A percentile compares a stretch with the other conserved stretches of the same genome.
Evolutionary conservation across 2,797 vertebrate species (phyloP).

Genomic region (Eupleurogrammus muticus): DNA sequence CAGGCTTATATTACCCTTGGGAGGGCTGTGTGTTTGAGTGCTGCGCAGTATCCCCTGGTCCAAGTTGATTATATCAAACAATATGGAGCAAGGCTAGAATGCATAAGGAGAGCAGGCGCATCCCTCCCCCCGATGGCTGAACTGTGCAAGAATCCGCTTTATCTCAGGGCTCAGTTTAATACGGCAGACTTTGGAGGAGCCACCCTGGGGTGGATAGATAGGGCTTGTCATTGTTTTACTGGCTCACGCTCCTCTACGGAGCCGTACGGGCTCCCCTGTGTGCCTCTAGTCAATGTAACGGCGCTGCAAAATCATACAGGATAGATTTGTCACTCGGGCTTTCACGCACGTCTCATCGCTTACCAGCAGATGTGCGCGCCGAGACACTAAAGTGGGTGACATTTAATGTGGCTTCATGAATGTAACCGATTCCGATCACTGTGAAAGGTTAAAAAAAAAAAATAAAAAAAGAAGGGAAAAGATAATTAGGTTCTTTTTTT

Average conservation of each 20-base stretch:
- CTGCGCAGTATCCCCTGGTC: conserved; percentile 63
- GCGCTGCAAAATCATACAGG: conserved; percentile 58
- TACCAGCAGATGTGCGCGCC: conserved; percentile 30
- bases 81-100: conserved; percentile 76
- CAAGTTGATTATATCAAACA: conserved; percentile 78
- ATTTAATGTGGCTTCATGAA: conserved; percentile 48
- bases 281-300: conserved; percentile 60
- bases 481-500: conserved; percentile 51
- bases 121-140: conserved; percentile 52
- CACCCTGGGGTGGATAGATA: conserved; percentile 80
- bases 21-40: conserved; percentile 70
- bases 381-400: conserved; percentile 48
- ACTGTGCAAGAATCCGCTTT: conserved; percentile 68
- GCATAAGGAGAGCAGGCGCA: conserved; percentile 66
- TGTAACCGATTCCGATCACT: conserved; percentile 48
- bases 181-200: conserved; percentile 70
- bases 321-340: conserved; percentile 68
- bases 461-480: conserved; percentile 26
- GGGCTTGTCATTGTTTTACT: conserved; percentile 80
- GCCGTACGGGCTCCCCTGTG: conserved; percentile 65
- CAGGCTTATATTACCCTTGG: conserved; percentile 74
- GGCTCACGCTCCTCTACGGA: conserved; percentile 67
- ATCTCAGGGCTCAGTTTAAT: conserved; percentile 81
- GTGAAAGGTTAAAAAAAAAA: conserved; percentile 22
- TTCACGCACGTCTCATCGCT: conserved; percentile 54